Evolutionary conservation across 1,140 invertebrate species (phyloP), one percentile per base, ranked within the genome.

Genomic region (Orchesella cincta): DNA sequence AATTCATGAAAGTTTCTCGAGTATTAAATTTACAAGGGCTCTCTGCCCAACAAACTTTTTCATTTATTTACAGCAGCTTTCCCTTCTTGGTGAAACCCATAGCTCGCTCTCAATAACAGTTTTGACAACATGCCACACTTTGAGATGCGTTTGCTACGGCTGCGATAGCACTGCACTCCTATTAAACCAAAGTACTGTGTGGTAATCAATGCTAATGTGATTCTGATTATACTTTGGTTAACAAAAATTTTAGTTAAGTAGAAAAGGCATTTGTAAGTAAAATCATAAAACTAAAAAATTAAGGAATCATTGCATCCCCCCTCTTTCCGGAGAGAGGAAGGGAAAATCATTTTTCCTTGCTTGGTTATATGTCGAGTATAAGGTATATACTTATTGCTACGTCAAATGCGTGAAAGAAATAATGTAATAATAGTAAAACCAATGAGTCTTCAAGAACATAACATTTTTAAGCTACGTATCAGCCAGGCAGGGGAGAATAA

Each of bases 231-330:
- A 67, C 62, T 67, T 33, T 67, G 26, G n/a, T 33, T 67, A 3
- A 16, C 62, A 14, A 67, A 67, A 67, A 67, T 31, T 16, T 57
- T 16, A 57, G 14, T 57, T 46, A 46, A 18, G 39, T 5, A 23
- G 23, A 57, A 23, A 23, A 57, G 54, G 23, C 14, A 57, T n/a
- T 57, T 57, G 54, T 57, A 57, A 3, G 54, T 18, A 57, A 57
- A 57, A n/a, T 57, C 54, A 57, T 57, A 57, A 57, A 26, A 57
- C 54, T 67, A 33, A 29, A 67, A 67, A 67, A 67, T 67, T 67
- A 67, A 12, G 12, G 33, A 31, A 33, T 67, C 33, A 67, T 67
- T 67, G 62, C 62, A 5, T 57, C 26, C 54, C n/a, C n/a, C 39
- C 18, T 46, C 5, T 46, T 57, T 23, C 23, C 3, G 54, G 8